Evolutionary conservation across 2,888 invertebrate genomes (phyloP).

Genomic region (Tiliacea aurago): DNA sequence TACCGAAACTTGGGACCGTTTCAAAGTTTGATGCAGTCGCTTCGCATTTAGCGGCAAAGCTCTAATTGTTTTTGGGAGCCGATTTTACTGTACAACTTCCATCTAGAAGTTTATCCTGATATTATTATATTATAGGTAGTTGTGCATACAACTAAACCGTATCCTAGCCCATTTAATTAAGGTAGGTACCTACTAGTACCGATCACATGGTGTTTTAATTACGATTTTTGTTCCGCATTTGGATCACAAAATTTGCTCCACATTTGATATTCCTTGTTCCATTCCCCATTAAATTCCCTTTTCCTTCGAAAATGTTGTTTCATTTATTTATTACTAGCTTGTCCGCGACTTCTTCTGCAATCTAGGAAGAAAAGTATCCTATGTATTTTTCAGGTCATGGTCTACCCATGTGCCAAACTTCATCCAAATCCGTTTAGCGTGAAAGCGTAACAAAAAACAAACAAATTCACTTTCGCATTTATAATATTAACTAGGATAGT

Average conservation of each 20-base stretch:
- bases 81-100: conserved; percentile 53
- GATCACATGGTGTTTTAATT: not conserved
- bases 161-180: not conserved
- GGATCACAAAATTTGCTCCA: not conserved
- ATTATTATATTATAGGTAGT: conserved; percentile 24
- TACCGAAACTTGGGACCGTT: conserved; percentile 72
- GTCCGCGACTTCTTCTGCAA: too few species aligned
- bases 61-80: conserved; percentile 74
- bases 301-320: not conserved
- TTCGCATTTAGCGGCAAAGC: conserved; percentile 70
- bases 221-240: not conserved
- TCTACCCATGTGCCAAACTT: too few species aligned
- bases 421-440: too few species aligned
- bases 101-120: conserved; percentile 45
- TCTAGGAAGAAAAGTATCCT: too few species aligned
- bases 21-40: conserved; percentile 78
- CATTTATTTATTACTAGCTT: not conserved
- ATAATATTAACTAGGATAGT: too few species aligned
- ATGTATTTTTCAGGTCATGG: too few species aligned
- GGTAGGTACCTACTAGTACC: not conserved
- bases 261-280: not conserved
- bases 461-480: too few species aligned
- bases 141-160: conserved; percentile 6
- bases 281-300: not conserved
- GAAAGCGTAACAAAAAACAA: too few species aligned